Conservation (phyloP, 2,113 vertebrate genomes). For the Mesocricetus auratus region DNA sequence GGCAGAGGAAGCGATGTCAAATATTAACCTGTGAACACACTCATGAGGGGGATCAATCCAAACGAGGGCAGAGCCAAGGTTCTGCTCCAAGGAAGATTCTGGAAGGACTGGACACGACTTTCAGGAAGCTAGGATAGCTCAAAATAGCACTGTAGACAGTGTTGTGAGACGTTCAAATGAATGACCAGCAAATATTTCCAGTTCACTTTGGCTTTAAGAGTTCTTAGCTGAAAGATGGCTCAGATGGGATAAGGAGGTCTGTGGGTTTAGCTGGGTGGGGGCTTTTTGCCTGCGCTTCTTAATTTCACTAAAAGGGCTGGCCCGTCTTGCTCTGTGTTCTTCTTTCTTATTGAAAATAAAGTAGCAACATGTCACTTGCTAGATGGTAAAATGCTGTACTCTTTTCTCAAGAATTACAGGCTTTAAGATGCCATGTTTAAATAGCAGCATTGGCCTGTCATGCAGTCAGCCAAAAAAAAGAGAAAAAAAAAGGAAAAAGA, state of each 20-base stretch:
- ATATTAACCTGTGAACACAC: not conserved
- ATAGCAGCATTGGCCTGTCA: constrained; percentile 81
- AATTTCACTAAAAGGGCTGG: constrained; percentile 41
- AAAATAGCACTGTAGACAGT: constrained; percentile 64
- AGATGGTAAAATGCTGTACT: constrained; percentile 65
- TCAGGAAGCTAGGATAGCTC: constrained; percentile 59
- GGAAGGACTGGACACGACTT: constrained; percentile 37
- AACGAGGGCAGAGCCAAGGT: not conserved
- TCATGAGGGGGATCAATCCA: not conserved
- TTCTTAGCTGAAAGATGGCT: constrained; percentile 31
- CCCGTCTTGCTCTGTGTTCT: constrained; percentile 63
- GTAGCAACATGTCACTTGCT: constrained; percentile 62
- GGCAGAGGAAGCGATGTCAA: constrained; percentile 40
- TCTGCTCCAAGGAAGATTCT: constrained; percentile 50
- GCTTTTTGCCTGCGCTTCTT: not conserved
- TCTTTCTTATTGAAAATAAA: constrained; percentile 66
- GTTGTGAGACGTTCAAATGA: constrained; percentile 46
- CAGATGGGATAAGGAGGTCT: constrained; percentile 40
- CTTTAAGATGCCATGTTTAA: constrained; percentile 76
- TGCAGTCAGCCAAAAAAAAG: constrained; percentile 84
- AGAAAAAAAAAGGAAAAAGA: not conserved
- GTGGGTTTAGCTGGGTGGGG: not conserved
- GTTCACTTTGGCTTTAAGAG: constrained; percentile 57
- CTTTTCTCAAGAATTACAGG: constrained; percentile 74
- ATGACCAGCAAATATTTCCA: constrained; percentile 63